A percentile compares a stretch with the other conserved stretches of the same genome.
Conservation (phyloP, 2,113 vertebrate genomes). For the Pontoporia blainvillei region DNA sequence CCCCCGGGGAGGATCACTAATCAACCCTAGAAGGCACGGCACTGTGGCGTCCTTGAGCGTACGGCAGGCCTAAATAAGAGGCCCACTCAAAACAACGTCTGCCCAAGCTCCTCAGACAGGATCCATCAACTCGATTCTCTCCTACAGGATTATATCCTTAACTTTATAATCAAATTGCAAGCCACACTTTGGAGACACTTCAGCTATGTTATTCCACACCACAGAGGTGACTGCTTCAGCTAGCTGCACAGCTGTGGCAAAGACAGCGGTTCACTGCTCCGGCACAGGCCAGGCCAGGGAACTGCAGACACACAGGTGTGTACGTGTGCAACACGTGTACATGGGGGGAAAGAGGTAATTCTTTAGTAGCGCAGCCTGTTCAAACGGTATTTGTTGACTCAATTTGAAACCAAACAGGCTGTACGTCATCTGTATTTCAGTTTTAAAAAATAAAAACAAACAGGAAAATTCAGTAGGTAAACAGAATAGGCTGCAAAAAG, state of each 20-base stretch:
- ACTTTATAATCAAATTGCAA: background rate
- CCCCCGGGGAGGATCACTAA: accelerated
- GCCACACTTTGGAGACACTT: background rate
- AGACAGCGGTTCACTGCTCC: accelerated
- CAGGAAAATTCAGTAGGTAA: background rate
- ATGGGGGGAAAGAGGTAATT: background rate
- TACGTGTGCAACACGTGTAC: accelerated
- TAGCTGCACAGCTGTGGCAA: accelerated
- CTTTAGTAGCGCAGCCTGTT: background rate
- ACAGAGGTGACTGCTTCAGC: background rate
- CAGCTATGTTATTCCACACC: accelerated
- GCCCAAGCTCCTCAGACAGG: background rate
- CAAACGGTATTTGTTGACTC: background rate
- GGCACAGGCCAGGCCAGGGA: background rate
- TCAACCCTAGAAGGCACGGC: background rate
- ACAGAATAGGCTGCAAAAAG: accelerated
- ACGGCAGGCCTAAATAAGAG: background rate
- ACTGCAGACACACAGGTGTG: accelerated
- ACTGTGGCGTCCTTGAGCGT: background rate
- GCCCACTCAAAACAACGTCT: background rate
- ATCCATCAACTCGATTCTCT: accelerated
- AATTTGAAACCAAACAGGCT: background rate
- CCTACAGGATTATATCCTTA: background rate
- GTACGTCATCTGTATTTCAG: background rate
- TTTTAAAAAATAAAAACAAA: background rate